Conservation (phyloP, 2,888 invertebrate genomes). For the Lepas anatifera region DNA sequence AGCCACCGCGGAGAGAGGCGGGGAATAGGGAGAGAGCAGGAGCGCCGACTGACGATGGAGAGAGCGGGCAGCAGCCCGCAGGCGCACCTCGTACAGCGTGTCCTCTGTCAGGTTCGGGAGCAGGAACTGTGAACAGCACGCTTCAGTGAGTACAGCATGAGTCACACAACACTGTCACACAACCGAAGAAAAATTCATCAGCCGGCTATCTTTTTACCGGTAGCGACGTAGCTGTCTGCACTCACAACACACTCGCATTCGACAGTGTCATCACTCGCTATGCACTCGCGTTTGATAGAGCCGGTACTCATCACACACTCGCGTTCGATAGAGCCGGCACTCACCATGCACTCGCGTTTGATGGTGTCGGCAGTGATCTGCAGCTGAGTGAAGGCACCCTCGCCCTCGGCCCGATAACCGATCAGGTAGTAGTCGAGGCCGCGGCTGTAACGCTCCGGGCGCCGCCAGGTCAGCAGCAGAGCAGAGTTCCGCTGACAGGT, state of each 20-base stretch:
- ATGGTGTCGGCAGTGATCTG: background rate
- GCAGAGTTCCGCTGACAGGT: background rate
- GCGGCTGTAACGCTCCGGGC: background rate
- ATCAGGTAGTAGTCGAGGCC: background rate
- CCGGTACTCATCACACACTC: no score
- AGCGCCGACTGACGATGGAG: slow-evolving; percentile 24
- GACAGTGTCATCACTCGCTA: no score
- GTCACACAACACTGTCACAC: no score
- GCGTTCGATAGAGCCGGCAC: no score
- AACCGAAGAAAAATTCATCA: no score
- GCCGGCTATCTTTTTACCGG: no score
- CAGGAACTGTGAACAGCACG: slow-evolving; percentile 50
- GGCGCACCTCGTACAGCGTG: slow-evolving; percentile 54
- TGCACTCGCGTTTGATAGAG: no score
- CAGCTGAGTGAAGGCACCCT: background rate
- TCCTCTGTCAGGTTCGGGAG: slow-evolving; percentile 57
- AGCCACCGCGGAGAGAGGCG: background rate
- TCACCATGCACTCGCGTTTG: background rate
- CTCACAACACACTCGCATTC: no score
- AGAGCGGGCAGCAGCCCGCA: slow-evolving; percentile 55
- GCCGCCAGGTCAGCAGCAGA: background rate
- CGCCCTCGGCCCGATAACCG: background rate
- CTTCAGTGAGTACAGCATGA: no score
- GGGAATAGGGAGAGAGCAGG: background rate
- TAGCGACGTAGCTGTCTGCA: background rate